phyloP scores from a whole-genome alignment of 2,113 vertebrate genomes.

The Hippolais icterina region DNA sequence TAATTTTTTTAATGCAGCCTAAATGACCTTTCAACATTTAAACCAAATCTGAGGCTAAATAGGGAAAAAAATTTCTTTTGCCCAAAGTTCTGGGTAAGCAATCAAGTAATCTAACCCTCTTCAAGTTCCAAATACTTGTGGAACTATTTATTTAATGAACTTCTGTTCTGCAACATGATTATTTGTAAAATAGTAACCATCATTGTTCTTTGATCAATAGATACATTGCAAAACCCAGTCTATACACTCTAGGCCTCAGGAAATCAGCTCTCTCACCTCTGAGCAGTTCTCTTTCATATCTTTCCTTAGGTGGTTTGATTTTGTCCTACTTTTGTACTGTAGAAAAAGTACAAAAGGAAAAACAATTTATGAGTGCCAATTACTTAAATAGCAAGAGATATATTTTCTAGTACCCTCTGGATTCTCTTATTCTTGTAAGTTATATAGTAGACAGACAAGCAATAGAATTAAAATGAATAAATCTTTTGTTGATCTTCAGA shows the following conservation, averaged over 20 bases:
- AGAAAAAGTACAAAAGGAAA: constrained; percentile 32
- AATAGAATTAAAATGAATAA: constrained; percentile 67
- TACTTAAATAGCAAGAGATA: constrained; percentile 41
- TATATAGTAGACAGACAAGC: constrained; percentile 56
- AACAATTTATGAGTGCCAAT: constrained; percentile 60
- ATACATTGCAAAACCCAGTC: background rate
- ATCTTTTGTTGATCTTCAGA: constrained; percentile 73
- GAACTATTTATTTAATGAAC: background rate
- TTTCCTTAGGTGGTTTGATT: background rate
- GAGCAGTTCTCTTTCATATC: background rate
- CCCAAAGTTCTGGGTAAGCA: background rate
- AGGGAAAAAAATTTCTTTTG: background rate
- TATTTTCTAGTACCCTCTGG: constrained; percentile 53
- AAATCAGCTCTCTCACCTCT: constrained; percentile 14
- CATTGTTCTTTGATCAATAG: background rate
- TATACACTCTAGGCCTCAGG: background rate
- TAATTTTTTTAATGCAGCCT: background rate
- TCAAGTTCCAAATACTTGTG: background rate
- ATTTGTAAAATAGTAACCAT: background rate
- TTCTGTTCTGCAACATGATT: background rate
- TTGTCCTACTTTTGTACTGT: background rate
- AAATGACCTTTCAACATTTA: background rate
- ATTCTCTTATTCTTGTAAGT: constrained; percentile 49
- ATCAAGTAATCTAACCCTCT: rapidly evolving
- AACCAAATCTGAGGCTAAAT: background rate